phyloP scores from a whole-genome alignment of 2,113 vertebrate species.

The Eolophus roseicapilla region DNA sequence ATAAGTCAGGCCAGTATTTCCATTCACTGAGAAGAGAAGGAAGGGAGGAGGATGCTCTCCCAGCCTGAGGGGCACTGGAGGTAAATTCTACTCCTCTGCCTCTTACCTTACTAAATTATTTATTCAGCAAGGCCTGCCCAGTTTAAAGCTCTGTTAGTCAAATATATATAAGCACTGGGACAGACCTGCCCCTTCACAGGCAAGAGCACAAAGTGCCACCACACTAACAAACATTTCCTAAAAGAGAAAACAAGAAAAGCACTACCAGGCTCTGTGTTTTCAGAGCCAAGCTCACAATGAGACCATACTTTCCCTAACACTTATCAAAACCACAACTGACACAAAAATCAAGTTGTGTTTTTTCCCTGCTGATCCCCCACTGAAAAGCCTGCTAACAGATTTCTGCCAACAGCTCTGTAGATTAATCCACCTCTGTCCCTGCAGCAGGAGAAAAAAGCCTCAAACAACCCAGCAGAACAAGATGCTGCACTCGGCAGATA shows the following conservation, averaged over 20 bases:
- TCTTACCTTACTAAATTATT: neutral
- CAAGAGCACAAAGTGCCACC: neutral
- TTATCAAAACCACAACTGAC: neutral
- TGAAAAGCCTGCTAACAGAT: neutral
- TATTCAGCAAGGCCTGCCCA: neutral
- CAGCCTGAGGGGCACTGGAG: accelerated
- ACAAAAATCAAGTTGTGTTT: neutral
- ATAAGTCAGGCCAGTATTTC: neutral
- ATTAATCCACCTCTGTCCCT: conserved; percentile 32
- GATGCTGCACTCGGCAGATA: conserved; percentile 24
- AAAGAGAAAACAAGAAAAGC: neutral
- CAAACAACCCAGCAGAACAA: neutral
- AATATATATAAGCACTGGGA: neutral
- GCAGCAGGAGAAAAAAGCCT: conserved; percentile 7
- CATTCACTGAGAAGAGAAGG: neutral
- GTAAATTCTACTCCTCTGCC: neutral
- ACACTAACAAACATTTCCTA: neutral
- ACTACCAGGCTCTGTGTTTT: neutral
- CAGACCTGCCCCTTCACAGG: neutral
- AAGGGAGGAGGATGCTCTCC: neutral
- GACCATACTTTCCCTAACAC: neutral
- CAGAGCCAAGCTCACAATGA: neutral
- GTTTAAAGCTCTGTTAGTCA: neutral
- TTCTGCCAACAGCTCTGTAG: neutral
- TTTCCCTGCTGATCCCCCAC: neutral